phyloP scores from a whole-genome alignment of 2,797 vertebrate genomes.

The Syngnathus acus region DNA sequence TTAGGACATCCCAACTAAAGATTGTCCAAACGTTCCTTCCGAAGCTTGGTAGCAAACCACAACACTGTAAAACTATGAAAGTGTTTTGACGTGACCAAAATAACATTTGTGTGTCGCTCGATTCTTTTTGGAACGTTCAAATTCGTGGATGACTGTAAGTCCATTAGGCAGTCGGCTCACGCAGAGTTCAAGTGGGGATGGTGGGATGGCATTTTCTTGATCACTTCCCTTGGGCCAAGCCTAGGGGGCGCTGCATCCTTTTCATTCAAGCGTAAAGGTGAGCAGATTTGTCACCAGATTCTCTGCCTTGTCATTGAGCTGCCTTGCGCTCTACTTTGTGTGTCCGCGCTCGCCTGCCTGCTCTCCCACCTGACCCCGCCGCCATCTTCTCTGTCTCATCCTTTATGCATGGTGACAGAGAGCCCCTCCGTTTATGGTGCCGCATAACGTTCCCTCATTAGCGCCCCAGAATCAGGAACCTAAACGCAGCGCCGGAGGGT shows the following conservation, averaged over 20 bases:
- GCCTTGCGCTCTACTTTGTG: constrained; percentile 46
- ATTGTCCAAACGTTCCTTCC: no score
- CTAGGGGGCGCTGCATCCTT: constrained; percentile 53
- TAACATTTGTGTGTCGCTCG: neutral
- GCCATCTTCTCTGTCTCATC: constrained; percentile 87
- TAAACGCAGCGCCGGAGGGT: constrained; percentile 44
- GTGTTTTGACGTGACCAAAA: no score
- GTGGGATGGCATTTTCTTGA: neutral
- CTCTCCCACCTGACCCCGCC: constrained; percentile 68
- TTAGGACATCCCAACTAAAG: no score
- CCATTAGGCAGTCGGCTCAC: neutral
- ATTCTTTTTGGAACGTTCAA: neutral
- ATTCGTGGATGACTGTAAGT: neutral
- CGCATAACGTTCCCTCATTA: constrained; percentile 96
- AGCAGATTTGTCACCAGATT: constrained; percentile 46
- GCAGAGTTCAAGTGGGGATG: neutral
- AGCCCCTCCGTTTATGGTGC: constrained; percentile 85
- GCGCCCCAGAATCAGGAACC: constrained; percentile 77
- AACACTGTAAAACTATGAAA: no score
- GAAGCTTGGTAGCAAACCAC: no score
- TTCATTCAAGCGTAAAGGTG: constrained; percentile 54
- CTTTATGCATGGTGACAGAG: constrained; percentile 91
- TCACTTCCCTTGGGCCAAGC: constrained; percentile 7
- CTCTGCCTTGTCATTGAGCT: constrained; percentile 64
- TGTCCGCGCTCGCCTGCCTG: constrained; percentile 25